Evolutionary conservation across 2,797 vertebrate genomes (phyloP).

Genomic region (Austrolebias charrua): DNA sequence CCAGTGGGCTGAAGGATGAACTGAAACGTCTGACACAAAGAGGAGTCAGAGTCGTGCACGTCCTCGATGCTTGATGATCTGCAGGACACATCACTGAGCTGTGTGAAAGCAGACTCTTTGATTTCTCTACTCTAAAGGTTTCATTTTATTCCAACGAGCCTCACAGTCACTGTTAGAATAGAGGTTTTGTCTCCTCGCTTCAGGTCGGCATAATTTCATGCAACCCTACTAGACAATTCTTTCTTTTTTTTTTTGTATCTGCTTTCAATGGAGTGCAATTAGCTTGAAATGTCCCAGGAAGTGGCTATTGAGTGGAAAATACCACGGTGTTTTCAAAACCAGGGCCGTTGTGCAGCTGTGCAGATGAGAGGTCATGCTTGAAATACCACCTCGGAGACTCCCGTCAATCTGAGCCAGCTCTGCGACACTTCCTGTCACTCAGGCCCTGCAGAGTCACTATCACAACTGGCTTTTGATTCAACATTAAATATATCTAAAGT

Average conservation of each 20-base stretch:
- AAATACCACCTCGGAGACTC: conserved; percentile 56
- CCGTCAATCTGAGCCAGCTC: conserved; percentile 33
- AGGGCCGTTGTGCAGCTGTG: conserved; percentile 26
- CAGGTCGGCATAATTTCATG: conserved; percentile 47
- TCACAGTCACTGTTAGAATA: conserved; percentile 40
- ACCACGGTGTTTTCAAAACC: conserved; percentile 51
- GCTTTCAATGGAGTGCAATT: conserved; percentile 35
- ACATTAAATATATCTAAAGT: too few relatives aligned
- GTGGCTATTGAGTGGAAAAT: conserved; percentile 53
- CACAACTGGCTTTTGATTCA: neutral
- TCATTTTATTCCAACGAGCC: conserved; percentile 40
- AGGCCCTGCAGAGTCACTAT: conserved; percentile 24
- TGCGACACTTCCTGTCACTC: conserved; percentile 16
- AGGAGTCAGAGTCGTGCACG: conserved; percentile 28
- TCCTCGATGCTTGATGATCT: conserved; percentile 9
- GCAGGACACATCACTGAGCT: conserved; percentile 14
- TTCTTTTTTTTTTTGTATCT: conserved; percentile 19
- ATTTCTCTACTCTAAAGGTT: conserved; percentile 38
- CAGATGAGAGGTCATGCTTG: conserved; percentile 56
- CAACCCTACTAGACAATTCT: conserved; percentile 39
- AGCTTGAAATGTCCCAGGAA: conserved; percentile 56
- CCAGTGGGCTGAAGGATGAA: conserved; percentile 3
- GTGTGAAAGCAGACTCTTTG: conserved; percentile 37
- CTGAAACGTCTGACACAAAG: conserved; percentile 4
- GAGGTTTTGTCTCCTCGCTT: conserved; percentile 38